phyloP scores from a whole-genome alignment of 2,113 vertebrate species.

The Ailurus styani region DNA sequence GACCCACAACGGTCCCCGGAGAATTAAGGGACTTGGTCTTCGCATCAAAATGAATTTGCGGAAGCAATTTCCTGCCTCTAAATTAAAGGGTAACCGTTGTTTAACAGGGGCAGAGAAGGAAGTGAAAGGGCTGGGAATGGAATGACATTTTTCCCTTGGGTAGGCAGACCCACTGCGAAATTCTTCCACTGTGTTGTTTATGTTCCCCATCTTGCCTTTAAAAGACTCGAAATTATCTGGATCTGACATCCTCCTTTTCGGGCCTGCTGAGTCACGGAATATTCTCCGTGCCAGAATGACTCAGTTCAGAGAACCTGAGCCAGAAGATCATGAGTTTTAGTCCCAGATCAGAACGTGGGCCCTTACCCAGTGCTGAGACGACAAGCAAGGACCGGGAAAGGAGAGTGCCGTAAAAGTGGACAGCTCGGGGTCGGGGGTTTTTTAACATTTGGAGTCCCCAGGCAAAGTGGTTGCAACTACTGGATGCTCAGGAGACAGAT shows the following conservation, averaged over 20 bases:
- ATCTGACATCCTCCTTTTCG: conserved; percentile 63
- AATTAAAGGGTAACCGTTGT: neutral
- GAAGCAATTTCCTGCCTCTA: conserved; percentile 52
- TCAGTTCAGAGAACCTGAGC: conserved; percentile 62
- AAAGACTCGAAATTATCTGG: conserved; percentile 70
- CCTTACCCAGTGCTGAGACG: neutral
- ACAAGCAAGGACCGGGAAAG: neutral
- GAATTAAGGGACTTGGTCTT: neutral
- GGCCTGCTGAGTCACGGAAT: conserved; percentile 76
- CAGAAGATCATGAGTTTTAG: conserved; percentile 64
- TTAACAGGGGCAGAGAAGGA: conserved; percentile 48
- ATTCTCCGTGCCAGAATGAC: conserved; percentile 69
- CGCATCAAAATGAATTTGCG: conserved; percentile 15
- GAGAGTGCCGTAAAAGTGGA: neutral
- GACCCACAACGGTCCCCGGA: neutral
- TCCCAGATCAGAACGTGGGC: conserved; percentile 44
- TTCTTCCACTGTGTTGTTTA: conserved; percentile 67
- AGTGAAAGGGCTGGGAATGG: conserved; percentile 70
- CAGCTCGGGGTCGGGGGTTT: too few species aligned
- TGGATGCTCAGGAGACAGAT: too few species aligned
- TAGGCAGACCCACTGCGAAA: conserved; percentile 37
- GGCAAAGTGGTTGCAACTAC: neutral
- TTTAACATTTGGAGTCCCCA: neutral
- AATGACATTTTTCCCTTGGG: conserved; percentile 66
- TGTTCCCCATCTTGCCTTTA: conserved; percentile 73